Evolutionary conservation across 2,888 invertebrate genomes (phyloP).

Genomic region (Dysmachus trigonus): DNA sequence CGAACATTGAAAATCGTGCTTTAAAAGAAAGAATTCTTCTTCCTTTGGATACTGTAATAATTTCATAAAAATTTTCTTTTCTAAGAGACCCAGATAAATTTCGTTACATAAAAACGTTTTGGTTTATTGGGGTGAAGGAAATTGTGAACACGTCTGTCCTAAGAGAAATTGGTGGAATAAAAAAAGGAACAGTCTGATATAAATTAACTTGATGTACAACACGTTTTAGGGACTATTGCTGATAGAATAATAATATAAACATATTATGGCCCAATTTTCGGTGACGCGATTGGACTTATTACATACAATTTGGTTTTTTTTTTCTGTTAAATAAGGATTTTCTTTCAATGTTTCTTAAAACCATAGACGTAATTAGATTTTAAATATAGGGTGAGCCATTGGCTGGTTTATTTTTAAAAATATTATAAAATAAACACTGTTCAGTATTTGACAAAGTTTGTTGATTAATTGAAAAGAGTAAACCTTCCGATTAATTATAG

Average conservation of each 20-base stretch:
- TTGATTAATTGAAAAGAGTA: too few species aligned
- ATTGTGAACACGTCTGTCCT: neutral
- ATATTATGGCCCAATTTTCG: neutral
- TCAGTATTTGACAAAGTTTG: too few species aligned
- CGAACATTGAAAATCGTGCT: neutral
- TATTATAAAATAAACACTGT: too few species aligned
- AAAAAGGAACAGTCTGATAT: neutral
- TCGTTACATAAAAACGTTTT: neutral
- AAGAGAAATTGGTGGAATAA: neutral
- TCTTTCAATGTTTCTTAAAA: too few species aligned
- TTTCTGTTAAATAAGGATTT: too few species aligned
- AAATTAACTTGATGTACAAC: neutral
- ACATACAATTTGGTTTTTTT: neutral
- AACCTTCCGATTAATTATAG: too few species aligned
- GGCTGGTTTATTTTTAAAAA: too few species aligned
- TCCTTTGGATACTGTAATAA: neutral
- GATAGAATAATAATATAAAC: neutral
- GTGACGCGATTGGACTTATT: neutral
- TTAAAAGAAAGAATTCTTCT: neutral
- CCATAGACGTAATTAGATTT: too few species aligned
- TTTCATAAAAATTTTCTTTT: neutral
- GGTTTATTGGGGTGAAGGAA: neutral
- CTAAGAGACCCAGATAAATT: neutral
- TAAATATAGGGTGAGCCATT: too few species aligned
- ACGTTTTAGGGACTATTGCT: neutral